Conservation (phyloP, 2,797 vertebrate species). For the Uromys caudimaculatus region DNA sequence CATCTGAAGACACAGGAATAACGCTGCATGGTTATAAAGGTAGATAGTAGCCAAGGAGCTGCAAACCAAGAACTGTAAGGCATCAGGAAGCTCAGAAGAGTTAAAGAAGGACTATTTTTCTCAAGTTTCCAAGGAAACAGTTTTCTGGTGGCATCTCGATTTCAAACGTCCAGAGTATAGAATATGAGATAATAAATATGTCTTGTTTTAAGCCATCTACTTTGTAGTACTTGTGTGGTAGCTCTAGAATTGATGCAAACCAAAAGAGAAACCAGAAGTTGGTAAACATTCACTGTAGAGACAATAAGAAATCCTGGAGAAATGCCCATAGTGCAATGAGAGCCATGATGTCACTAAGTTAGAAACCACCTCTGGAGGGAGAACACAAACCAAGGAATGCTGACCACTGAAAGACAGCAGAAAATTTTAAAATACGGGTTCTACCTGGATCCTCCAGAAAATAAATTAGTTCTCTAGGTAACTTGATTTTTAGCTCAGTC, state of each 20-base stretch:
- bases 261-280: not conserved
- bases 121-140: not conserved
- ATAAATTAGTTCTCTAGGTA: not conserved
- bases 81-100: not conserved
- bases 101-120: not conserved
- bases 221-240: not conserved
- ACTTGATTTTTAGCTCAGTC: not conserved
- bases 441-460: not conserved
- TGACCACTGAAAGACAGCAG: not conserved
- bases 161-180: not conserved
- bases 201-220: not conserved
- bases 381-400: not conserved
- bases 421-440: not conserved
- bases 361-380: not conserved
- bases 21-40: fast-evolving
- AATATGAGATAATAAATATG: not conserved
- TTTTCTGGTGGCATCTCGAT: not conserved
- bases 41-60: not conserved
- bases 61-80: not conserved
- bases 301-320: not conserved
- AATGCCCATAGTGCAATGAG: not conserved
- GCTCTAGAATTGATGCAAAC: not conserved
- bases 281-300: not conserved
- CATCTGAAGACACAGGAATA: not conserved
- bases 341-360: not conserved